Conservation (phyloP, 2,797 vertebrate genomes). For the Phalanger gymnotis region DNA sequence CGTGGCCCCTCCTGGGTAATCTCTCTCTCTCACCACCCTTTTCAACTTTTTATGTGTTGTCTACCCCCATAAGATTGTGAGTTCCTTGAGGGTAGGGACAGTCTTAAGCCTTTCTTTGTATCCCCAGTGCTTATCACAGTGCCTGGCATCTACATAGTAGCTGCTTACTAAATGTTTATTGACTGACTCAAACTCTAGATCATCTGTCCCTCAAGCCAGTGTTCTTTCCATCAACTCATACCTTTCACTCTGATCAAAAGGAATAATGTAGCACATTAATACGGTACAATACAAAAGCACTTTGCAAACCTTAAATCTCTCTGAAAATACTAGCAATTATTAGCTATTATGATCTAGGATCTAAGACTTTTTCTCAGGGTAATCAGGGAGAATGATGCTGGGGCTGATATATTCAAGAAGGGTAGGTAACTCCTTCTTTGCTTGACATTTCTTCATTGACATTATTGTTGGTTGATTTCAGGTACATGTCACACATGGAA, state of each 20-base stretch:
- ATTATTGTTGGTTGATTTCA: neutral
- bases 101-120: neutral
- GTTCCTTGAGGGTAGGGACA: neutral
- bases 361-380: neutral
- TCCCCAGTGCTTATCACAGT: neutral
- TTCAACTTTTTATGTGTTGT: neutral
- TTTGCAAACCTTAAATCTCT: neutral
- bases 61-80: neutral
- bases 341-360: neutral
- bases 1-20: neutral
- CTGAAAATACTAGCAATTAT: neutral
- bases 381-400: neutral
- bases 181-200: neutral
- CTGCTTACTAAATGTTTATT: neutral
- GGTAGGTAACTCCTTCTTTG: neutral
- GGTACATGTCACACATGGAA: neutral
- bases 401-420: neutral
- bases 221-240: neutral
- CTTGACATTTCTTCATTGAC: neutral
- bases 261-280: neutral
- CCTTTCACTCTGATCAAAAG: neutral
- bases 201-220: neutral
- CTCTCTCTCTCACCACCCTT: no score
- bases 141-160: neutral
- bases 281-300: neutral